A percentile compares a stretch with the other conserved stretches of the same genome.
These are phyloP conservation scores for Sinocyclocheilus rhinocerous DNA, from an alignment of 2,113 vertebrate genomes.

Conservation along the genomic window DNA sequence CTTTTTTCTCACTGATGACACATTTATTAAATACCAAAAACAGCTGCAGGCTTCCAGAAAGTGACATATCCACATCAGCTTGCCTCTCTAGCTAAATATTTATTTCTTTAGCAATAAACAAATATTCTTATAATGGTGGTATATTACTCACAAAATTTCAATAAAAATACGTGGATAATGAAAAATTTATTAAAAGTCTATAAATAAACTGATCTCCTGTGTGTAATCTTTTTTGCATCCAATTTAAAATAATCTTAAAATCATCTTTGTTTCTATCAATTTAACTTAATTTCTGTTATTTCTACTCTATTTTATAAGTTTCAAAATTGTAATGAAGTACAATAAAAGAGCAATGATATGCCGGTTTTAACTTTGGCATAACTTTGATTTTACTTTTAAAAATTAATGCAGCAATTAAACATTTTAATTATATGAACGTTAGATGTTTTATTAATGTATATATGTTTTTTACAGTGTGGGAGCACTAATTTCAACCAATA, in stretches of 20 bases:
- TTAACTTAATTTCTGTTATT: background rate
- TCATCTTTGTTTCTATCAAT: background rate
- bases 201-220: too few relatives aligned
- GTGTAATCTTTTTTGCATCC: background rate
- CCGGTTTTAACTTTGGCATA: background rate
- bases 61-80: background rate
- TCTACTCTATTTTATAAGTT: background rate
- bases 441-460: background rate
- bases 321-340: background rate
- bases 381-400: background rate
- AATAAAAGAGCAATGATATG: background rate
- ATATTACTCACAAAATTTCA: background rate
- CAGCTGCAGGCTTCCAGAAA: background rate
- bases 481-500: background rate
- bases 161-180: background rate
- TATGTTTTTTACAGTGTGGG: background rate
- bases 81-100: background rate
- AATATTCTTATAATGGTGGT: background rate
- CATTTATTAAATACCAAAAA: slow-evolving; percentile 31
- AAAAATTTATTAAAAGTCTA: background rate
- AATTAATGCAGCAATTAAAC: background rate
- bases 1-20: background rate
- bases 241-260: background rate
- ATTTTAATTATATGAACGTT: background rate
- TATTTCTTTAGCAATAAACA: background rate